A percentile compares a stretch with the other conserved stretches of the same genome.
These are phyloP conservation scores for Drosophila demipolita DNA, from an alignment of 2,888 invertebrate genomes.

Conservation along the genomic window DNA sequence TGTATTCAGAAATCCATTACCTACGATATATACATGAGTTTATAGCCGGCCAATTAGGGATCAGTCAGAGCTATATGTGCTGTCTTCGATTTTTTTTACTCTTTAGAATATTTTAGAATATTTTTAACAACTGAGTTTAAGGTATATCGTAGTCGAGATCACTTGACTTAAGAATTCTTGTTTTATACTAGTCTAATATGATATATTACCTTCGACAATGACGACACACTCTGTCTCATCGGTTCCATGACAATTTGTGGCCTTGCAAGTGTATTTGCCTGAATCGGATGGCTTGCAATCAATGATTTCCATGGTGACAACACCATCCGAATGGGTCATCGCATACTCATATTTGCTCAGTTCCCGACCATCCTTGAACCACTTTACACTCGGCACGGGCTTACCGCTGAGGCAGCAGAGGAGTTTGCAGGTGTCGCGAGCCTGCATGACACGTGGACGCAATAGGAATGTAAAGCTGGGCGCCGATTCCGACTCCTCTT, in stretches of 20 bases:
- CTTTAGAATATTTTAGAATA: too few relatives aligned
- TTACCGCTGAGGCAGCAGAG: slow-evolving; percentile 98
- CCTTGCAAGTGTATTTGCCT: slow-evolving; percentile 97
- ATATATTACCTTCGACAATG: slow-evolving; percentile 94
- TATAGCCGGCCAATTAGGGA: too few relatives aligned
- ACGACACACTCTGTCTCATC: slow-evolving; percentile 98
- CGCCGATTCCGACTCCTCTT: slow-evolving; percentile 96
- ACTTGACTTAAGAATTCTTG: too few relatives aligned
- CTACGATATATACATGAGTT: too few relatives aligned
- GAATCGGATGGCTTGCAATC: slow-evolving; percentile 98
- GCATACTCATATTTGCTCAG: slow-evolving; percentile 95
- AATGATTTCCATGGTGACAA: slow-evolving; percentile 98
- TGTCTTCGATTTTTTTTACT: too few relatives aligned
- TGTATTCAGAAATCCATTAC: too few relatives aligned
- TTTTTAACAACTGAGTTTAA: too few relatives aligned
- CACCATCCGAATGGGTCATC: slow-evolving; percentile 96
- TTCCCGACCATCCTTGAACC: slow-evolving; percentile 96
- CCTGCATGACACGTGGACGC: slow-evolving; percentile 99
- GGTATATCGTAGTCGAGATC: too few relatives aligned
- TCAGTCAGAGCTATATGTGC: too few relatives aligned
- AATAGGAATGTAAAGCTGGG: slow-evolving; percentile 99
- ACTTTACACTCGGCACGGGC: slow-evolving; percentile 96
- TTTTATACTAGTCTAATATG: not conserved
- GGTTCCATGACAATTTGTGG: slow-evolving; percentile 96
- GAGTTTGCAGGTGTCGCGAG: slow-evolving; percentile 97